Percentiles rank a stretch among this genome's conserved stretches.
Conservation (phyloP, 53 echinoderm and acorn worm genomes). For the Holothuria leucospilota region DNA sequence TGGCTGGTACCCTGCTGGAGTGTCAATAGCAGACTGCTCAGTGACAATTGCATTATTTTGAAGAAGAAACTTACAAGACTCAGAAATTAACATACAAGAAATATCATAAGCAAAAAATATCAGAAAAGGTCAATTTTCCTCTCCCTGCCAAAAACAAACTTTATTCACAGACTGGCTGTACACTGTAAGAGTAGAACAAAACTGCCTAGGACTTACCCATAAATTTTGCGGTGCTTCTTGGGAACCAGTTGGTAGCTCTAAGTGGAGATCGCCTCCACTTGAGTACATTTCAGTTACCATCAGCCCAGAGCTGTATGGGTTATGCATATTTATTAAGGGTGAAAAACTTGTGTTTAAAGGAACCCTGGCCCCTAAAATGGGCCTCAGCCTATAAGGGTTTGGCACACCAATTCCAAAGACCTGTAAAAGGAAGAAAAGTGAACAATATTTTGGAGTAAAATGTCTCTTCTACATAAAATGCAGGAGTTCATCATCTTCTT, state of each 20-base stretch:
- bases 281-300: conserved; percentile 99
- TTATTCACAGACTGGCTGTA: no score
- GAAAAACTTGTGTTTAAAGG: conserved; percentile 98
- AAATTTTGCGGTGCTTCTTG: conserved; percentile 94
- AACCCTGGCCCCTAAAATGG: conserved; percentile 97
- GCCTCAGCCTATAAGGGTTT: conserved; percentile 97
- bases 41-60: no score
- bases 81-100: no score
- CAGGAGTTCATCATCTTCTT: no score
- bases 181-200: not conserved
- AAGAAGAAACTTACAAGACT: no score
- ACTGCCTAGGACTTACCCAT: conserved; percentile 78
- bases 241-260: conserved; percentile 97
- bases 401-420: conserved; percentile 98
- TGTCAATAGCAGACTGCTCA: no score
- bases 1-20: no score
- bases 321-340: conserved; percentile 99
- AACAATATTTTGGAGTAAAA: not conserved
- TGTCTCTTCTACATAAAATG: not conserved
- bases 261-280: conserved; percentile 97
- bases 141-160: no score
- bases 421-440: conserved; percentile 58
- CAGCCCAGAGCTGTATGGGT: conserved; percentile 95
- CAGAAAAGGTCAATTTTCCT: no score
- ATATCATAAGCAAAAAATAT: no score